Conservation (phyloP, 37 sponge, comb jelly and placozoan genomes). For the Geodia barretti region DNA sequence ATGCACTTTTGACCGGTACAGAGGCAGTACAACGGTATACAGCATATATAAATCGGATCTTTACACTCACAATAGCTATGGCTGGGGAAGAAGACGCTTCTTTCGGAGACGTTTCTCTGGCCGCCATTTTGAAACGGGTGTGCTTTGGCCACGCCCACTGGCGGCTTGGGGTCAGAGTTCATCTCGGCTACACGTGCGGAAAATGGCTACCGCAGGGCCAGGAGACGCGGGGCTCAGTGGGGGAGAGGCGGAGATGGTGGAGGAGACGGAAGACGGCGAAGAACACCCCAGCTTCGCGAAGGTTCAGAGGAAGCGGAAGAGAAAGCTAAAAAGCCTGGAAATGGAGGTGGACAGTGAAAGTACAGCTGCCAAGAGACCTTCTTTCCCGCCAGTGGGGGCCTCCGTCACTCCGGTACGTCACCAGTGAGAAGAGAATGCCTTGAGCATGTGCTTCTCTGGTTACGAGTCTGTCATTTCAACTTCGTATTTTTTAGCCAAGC, state of each 20-base stretch:
- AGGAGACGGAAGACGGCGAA: background rate
- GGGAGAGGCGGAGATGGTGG: background rate
- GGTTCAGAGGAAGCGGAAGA: conserved; percentile 39
- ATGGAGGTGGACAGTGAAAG: conserved; percentile 10
- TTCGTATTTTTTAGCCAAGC: no score
- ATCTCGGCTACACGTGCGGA: background rate
- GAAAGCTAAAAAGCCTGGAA: conserved; percentile 17
- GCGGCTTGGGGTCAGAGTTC: background rate
- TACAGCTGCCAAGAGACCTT: conserved; percentile 58
- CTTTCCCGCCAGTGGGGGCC: conserved; percentile 75
- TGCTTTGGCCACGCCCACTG: background rate
- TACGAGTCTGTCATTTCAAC: background rate
- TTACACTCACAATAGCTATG: conserved; percentile 1
- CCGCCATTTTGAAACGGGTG: conserved; percentile 16
- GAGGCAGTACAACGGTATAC: no score
- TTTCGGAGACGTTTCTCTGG: background rate
- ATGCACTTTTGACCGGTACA: no score
- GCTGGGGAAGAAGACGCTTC: background rate
- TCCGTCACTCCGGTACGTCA: conserved; percentile 33
- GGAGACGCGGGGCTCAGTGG: background rate
- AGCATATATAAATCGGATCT: no score
- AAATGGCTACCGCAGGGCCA: background rate
- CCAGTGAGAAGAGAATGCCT: conserved; percentile 1
- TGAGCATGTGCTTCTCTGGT: no score
- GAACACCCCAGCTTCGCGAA: conserved; percentile 1